Percentiles rank a stretch among this genome's conserved stretches.
These are phyloP conservation scores for Sebastes hubbsi DNA, from an alignment of 2,797 vertebrate species.

Conservation along the genomic window DNA sequence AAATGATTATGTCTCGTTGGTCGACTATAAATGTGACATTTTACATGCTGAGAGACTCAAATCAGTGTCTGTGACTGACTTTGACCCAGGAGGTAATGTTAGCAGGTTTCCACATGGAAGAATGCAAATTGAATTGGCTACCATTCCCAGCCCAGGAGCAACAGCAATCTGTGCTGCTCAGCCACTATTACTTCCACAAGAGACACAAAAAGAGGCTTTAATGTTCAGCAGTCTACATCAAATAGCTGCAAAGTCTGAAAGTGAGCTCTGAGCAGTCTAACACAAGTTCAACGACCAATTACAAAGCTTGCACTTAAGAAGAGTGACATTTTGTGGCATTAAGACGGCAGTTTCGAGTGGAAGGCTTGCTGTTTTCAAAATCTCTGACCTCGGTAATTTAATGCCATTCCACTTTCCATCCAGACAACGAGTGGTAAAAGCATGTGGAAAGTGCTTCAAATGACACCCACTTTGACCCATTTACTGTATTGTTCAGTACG, in stretches of 20 bases:
- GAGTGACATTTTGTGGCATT: slow-evolving; percentile 22
- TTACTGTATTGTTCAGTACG: not conserved
- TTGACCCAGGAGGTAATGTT: slow-evolving; percentile 1
- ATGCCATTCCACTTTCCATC: slow-evolving; percentile 25
- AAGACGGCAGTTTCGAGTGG: not conserved
- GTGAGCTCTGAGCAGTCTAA: not conserved
- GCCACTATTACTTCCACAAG: not conserved
- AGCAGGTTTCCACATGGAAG: slow-evolving; percentile 11
- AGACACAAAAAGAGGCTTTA: not conserved
- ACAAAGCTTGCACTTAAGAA: not conserved
- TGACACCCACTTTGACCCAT: slow-evolving; percentile 24
- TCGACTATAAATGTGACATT: not conserved
- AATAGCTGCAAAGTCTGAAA: not conserved
- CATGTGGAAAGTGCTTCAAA: slow-evolving; percentile 12
- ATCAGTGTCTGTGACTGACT: slow-evolving; percentile 10
- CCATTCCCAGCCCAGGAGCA: not conserved
- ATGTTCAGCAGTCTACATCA: not conserved
- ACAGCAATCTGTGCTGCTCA: slow-evolving; percentile 5
- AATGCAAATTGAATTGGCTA: slow-evolving; percentile 16
- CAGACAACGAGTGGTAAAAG: slow-evolving; percentile 32
- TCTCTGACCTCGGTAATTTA: slow-evolving; percentile 41
- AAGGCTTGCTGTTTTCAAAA: not conserved
- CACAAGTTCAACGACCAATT: not conserved
- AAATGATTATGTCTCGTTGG: not conserved
- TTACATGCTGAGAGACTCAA: not conserved